Base-by-base conservation (phyloP, 2,113 vertebrate genomes). In the Galbula dea region DNA sequence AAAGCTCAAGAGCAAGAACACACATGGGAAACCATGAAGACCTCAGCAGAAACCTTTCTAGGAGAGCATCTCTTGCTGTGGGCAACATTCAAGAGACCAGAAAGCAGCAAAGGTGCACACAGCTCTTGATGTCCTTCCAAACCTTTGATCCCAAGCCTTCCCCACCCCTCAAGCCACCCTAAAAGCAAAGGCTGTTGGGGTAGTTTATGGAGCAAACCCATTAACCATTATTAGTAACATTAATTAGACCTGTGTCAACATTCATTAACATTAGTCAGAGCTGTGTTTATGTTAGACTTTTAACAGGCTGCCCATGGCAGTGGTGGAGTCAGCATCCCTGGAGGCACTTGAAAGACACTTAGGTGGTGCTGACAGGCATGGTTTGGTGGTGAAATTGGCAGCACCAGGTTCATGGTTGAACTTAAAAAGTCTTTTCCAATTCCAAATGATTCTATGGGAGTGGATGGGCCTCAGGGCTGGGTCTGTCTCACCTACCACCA, bases 381-480 rank as follows among this genome's bases (percentile, higher is more conserved):
- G 23, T 27, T 27, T 37, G 27, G 58, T 61, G 58, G 23, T 59
- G 58, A 32, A 34, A 5, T 23, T 34, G n/a, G n/a, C 57, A 34
- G 57, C n/a, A 32, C 12, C n/a, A 32, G n/a, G 22, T 24, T 58
- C 22, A 61, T 23, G 58, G 34, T 61, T 61, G 58, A 36, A 61
- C 58, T 37, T 26, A 4, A 36, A 58, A 58, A 22, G 34, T 27
- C 36, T 37, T 61, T 61, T 61, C 36, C 58, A 61, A 14, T n/a
- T 16, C 24, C 12, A 61, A 26, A 61, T 26, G 10, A 37, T 61
- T 26, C 58, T 27, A 61, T 12, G 24, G 23, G 10, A 66, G 5
- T 0, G 1, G 2, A 19, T 1, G 3, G 6, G 30, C 10, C 34
- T 10, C 12, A 49, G 34, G 36, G 41, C 30, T 73, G 46, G 19